Conservation (phyloP, 2,888 invertebrate species). For the Drosophila maculinotata region DNA sequence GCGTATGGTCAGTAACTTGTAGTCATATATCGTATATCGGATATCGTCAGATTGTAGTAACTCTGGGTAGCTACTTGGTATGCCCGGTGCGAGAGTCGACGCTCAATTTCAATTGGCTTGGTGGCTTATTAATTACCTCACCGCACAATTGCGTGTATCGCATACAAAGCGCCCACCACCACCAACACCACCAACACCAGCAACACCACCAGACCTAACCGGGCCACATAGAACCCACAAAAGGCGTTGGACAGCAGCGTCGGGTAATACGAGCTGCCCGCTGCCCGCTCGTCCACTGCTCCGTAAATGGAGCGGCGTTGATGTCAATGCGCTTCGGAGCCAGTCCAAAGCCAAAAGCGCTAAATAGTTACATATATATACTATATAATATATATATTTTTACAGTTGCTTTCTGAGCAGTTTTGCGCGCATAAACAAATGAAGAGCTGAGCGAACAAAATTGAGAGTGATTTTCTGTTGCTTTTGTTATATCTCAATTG, state of each 20-base stretch:
- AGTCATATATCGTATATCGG: constrained; percentile 23
- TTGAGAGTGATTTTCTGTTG: constrained; percentile 62
- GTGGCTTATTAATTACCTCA: constrained; percentile 79
- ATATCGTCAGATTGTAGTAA: constrained; percentile 25
- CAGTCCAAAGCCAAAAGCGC: constrained; percentile 45
- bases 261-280: constrained; percentile 64
- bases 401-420: constrained; percentile 51
- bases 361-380: constrained; percentile 28
- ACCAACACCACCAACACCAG: constrained; percentile 2
- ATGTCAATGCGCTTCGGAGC: constrained; percentile 69
- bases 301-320: constrained; percentile 72
- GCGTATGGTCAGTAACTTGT: constrained; percentile 74
- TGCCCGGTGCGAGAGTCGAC: constrained; percentile 65
- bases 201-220: constrained; percentile 16
- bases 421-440: constrained; percentile 58
- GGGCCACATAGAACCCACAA: constrained; percentile 71
- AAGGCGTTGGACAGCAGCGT: constrained; percentile 70
- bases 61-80: constrained; percentile 60
- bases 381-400: constrained; percentile 13
- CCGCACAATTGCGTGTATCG: constrained; percentile 72
- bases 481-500: constrained; percentile 44
- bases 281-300: constrained; percentile 14
- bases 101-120: constrained; percentile 72
- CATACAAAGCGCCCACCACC: constrained; percentile 62
- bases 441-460: constrained; percentile 55